These are phyloP conservation scores for Caenorhabditis sulstoni DNA, from an alignment of 2,888 invertebrate species.

Conservation along the genomic window DNA sequence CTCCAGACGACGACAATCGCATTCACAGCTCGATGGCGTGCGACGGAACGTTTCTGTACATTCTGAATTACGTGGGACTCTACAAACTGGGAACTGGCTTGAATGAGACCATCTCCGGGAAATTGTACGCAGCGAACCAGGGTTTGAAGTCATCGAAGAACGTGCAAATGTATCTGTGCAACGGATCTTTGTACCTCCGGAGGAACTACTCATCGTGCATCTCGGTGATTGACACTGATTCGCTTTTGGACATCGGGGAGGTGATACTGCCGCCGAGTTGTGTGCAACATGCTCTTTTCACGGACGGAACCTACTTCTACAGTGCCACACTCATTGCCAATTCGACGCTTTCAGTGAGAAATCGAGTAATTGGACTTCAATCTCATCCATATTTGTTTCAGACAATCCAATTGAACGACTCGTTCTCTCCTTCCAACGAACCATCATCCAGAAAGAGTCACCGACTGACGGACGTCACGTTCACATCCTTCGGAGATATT, in stretches of 20 bases:
- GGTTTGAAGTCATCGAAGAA: constrained; percentile 84
- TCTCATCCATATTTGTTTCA: constrained; percentile 32
- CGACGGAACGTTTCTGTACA: constrained; percentile 86
- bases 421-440: constrained; percentile 69
- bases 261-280: constrained; percentile 72
- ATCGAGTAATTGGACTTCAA: no score
- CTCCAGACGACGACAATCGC: constrained; percentile 70
- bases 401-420: constrained; percentile 76
- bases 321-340: constrained; percentile 72
- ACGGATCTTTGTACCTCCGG: constrained; percentile 77
- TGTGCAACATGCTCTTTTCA: constrained; percentile 70
- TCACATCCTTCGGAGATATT: constrained; percentile 72
- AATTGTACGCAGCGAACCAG: constrained; percentile 88
- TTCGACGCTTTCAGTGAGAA: constrained; percentile 72
- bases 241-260: constrained; percentile 69
- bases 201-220: constrained; percentile 77
- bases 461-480: constrained; percentile 71
- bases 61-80: constrained; percentile 88
- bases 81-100: constrained; percentile 96
- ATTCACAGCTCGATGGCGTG: constrained; percentile 84
- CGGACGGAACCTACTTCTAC: constrained; percentile 75
- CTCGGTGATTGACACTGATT: constrained; percentile 78
- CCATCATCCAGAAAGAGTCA: constrained; percentile 60
- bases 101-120: constrained; percentile 93
- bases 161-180: constrained; percentile 75